phyloP scores from a whole-genome alignment of 2,888 invertebrate species.

The Thecocarcelia acutangulata region DNA sequence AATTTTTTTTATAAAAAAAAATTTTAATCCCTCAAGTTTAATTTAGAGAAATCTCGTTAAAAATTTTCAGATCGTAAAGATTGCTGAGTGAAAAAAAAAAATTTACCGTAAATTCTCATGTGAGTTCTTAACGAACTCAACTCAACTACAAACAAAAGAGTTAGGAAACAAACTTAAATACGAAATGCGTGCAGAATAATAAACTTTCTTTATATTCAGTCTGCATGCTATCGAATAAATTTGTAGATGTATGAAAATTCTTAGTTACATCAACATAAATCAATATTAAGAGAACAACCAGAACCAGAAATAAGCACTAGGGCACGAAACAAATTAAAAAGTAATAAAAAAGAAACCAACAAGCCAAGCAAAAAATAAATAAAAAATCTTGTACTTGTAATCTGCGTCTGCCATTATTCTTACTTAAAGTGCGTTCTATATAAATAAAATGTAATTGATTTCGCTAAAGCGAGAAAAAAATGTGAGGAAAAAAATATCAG shows the following conservation, averaged over 20 bases:
- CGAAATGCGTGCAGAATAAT: conserved; percentile 1
- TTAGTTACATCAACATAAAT: conserved; percentile 26
- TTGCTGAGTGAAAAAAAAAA: no score
- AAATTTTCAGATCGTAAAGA: no score
- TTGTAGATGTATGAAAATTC: neutral
- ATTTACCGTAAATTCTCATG: neutral
- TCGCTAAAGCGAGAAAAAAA: conserved; percentile 7
- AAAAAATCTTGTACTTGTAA: conserved; percentile 16
- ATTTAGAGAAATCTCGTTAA: no score
- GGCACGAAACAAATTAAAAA: conserved; percentile 36
- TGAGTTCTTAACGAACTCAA: neutral
- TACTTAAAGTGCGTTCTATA: conserved; percentile 17
- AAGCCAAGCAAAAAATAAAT: neutral
- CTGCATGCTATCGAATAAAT: neutral
- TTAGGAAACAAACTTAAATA: conserved; percentile 37
- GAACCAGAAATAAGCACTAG: conserved; percentile 40
- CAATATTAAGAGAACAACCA: conserved; percentile 10
- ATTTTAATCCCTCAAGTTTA: no score
- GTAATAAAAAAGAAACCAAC: conserved; percentile 9
- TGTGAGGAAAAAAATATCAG: neutral
- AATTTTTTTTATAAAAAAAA: no score
- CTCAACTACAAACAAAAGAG: conserved; percentile 19
- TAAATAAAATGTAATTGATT: conserved; percentile 47
- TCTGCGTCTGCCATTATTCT: conserved; percentile 1
- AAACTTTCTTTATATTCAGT: neutral